These are phyloP conservation scores for Zootoca vivipara DNA, from an alignment of 2,113 vertebrate species.

Conservation along the genomic window DNA sequence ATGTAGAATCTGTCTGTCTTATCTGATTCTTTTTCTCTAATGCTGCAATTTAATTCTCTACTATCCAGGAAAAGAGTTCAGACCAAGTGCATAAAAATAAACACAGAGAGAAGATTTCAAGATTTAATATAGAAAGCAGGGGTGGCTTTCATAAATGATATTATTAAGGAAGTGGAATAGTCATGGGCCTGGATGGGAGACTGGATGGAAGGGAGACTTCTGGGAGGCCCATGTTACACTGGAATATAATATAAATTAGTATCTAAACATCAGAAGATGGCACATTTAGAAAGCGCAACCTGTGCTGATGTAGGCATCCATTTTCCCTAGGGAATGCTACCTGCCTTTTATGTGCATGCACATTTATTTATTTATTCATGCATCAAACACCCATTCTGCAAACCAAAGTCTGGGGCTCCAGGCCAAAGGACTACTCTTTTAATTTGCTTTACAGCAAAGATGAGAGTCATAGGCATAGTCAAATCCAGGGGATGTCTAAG, in stretches of 20 bases:
- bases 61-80: neutral
- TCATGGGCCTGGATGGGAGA: neutral
- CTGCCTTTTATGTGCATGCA: too few relatives aligned
- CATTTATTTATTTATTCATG: neutral
- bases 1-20: neutral
- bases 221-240: neutral
- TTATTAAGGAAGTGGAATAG: neutral
- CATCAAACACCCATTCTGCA: neutral
- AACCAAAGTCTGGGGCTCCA: neutral
- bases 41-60: neutral
- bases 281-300: neutral
- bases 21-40: conserved; percentile 7
- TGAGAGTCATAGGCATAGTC: neutral
- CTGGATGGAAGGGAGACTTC: neutral
- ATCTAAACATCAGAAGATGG: too few relatives aligned
- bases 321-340: too few relatives aligned
- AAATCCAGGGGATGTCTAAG: neutral
- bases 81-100: neutral
- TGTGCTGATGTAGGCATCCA: too few relatives aligned
- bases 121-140: neutral
- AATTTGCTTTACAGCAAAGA: neutral
- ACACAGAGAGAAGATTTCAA: neutral
- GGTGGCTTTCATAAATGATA: neutral
- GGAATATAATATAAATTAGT: neutral
- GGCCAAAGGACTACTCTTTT: neutral